Evolutionary conservation across 2,888 invertebrate species (phyloP), one percentile per base, ranked within the genome.

Genomic region (Aporophyla nigra): DNA sequence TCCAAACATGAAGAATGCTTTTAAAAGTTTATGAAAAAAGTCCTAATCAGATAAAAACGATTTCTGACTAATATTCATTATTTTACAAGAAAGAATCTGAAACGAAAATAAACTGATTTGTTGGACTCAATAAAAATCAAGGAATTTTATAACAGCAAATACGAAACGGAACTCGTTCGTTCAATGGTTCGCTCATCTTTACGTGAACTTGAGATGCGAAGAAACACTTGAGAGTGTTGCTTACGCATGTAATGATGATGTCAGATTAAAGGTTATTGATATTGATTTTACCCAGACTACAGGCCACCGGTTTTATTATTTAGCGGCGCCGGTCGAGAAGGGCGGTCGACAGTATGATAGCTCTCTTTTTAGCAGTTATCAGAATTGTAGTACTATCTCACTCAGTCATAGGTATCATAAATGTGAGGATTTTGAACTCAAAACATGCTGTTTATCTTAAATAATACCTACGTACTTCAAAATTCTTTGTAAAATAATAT

Each of bases 161-260:
- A 62, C 65, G n/a, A 78, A 83, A 78, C 83, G 83, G 3, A 83
- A 53, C 19, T 70, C 27, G 4, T 62, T 71, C 62, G 83, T 21
- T 78, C 78, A 68, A 54, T 63, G 14, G 78, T 80, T 77, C 66
- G 49, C n/a, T 63, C 53, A 33, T n/a, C 4, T 46, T 27, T 19
- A 16, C 6, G 19, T 46, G 33, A 58, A 67, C 71, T 80, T 71
- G 67, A 72, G 79, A 59, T 63, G 71, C 49, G 67, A 71, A 24
- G 83, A 78, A 62, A 33, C 19, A 43, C 83, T 83, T 78, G 72
- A 72, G 80, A 63, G 53, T 24, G 27, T 49, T 27, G 53, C 61
- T 63, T 61, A 33, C 24, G 51, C n/a, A 49, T 40, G 10, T 40
- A 51, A 72, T 24, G 16, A 51, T 82, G 79, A 80, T 56, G 59